Conservation (phyloP, 2,888 invertebrate genomes). For the Melanotus villosus region DNA sequence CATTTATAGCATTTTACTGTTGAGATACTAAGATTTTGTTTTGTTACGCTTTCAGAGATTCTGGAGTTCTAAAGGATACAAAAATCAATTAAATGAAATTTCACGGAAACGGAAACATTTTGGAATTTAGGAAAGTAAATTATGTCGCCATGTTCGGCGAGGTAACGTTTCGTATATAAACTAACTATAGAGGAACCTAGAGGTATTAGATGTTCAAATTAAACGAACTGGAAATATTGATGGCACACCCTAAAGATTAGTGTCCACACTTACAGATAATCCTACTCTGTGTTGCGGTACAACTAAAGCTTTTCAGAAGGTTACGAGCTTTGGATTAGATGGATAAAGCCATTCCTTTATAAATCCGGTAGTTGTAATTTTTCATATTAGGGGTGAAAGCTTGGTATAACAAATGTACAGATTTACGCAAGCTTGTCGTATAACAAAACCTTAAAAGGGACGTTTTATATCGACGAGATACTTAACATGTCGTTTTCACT, state of each 20-base stretch:
- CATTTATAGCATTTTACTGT: too few relatives aligned
- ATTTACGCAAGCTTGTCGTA: slow-evolving; percentile 11
- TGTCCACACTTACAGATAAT: slow-evolving; percentile 43
- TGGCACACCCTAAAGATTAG: slow-evolving; percentile 36
- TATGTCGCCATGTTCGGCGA: not conserved
- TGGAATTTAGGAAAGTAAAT: too few relatives aligned
- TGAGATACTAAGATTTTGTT: too few relatives aligned
- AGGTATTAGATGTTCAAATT: slow-evolving; percentile 34
- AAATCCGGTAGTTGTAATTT: slow-evolving; percentile 32
- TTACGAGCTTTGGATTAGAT: slow-evolving; percentile 32
- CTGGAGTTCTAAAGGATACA: too few relatives aligned
- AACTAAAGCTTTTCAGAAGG: slow-evolving; percentile 34
- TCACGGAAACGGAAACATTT: too few relatives aligned
- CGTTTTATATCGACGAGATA: slow-evolving; percentile 14
- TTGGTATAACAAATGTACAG: slow-evolving; percentile 24
- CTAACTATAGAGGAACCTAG: slow-evolving; percentile 9
- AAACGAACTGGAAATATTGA: slow-evolving; percentile 39
- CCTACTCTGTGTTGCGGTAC: slow-evolving; percentile 28
- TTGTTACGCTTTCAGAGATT: too few relatives aligned
- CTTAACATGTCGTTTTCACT: not conserved
- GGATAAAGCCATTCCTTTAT: slow-evolving; percentile 26
- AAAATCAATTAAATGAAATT: too few relatives aligned
- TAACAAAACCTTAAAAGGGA: not conserved
- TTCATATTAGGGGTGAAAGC: slow-evolving; percentile 25
- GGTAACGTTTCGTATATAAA: not conserved